Evolutionary conservation across 2,113 vertebrate species (phyloP).

Genomic region (Pipra filicauda): DNA sequence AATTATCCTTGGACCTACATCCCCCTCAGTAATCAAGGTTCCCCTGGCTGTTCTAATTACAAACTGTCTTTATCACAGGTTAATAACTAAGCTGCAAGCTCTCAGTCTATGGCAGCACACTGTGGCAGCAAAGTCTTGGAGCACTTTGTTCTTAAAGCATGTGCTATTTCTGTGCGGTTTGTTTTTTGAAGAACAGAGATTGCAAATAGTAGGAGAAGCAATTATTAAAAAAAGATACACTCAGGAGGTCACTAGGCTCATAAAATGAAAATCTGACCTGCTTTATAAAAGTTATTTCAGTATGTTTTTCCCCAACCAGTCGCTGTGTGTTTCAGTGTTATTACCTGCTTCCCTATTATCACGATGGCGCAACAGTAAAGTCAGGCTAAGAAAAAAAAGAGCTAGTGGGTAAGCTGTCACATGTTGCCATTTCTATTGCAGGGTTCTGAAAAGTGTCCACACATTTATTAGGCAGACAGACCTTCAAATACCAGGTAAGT

Average conservation of each 20-base stretch:
- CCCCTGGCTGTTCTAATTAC: background rate
- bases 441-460: background rate
- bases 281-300: background rate
- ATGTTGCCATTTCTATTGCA: background rate
- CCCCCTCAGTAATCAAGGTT: background rate
- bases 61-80: background rate
- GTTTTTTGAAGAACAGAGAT: background rate
- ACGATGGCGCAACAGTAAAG: fast-evolving
- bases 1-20: background rate
- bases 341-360: background rate
- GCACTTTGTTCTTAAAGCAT: background rate
- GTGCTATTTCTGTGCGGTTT: background rate
- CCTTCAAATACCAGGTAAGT: background rate
- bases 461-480: background rate
- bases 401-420: background rate
- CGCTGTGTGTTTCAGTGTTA: background rate
- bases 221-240: background rate
- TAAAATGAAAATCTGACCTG: background rate
- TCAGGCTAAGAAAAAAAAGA: background rate
- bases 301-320: background rate
- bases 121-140: background rate
- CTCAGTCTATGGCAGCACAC: background rate
- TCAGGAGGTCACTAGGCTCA: background rate
- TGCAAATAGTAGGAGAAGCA: background rate
- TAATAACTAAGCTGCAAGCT: background rate